Percentiles rank a stretch among this genome's conserved stretches.
Evolutionary conservation across 2,113 vertebrate genomes (phyloP).

Genomic region (Eleginops maclovinus): DNA sequence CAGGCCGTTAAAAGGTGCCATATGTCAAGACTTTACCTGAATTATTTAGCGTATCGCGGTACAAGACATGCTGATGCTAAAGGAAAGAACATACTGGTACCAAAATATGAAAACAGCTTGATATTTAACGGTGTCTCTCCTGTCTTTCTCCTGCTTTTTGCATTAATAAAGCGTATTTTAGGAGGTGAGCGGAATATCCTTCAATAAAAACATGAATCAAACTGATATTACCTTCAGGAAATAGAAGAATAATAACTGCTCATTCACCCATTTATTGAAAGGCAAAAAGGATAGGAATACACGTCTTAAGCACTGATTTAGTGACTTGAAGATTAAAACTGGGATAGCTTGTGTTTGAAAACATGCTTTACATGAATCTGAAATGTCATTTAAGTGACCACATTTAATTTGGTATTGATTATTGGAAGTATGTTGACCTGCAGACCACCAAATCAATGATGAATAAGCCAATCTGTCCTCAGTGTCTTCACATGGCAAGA

Average conservation of each 20-base stretch:
- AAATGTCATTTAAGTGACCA: too few relatives aligned
- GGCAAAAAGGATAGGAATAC: too few relatives aligned
- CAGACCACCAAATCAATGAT: too few relatives aligned
- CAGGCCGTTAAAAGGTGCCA: slow-evolving; percentile 22
- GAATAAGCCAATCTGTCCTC: too few relatives aligned
- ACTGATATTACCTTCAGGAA: background rate
- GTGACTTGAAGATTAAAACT: too few relatives aligned
- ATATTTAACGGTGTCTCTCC: background rate
- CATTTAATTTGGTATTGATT: too few relatives aligned
- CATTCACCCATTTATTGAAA: too few relatives aligned
- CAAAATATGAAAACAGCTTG: background rate
- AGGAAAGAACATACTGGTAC: background rate
- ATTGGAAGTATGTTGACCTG: background rate
- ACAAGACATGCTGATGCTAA: background rate
- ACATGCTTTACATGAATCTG: too few relatives aligned
- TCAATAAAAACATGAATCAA: background rate
- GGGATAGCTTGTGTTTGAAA: too few relatives aligned
- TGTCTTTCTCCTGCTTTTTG: background rate
- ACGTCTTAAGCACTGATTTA: too few relatives aligned
- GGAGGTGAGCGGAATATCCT: background rate
- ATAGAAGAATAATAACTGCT: background rate
- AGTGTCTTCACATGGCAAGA: too few relatives aligned
- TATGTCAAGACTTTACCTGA: slow-evolving; percentile 22
- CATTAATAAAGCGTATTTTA: background rate
- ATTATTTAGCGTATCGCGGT: background rate